Evolutionary conservation across 2,888 invertebrate genomes (phyloP).

Genomic region (Antheraea assamensis): DNA sequence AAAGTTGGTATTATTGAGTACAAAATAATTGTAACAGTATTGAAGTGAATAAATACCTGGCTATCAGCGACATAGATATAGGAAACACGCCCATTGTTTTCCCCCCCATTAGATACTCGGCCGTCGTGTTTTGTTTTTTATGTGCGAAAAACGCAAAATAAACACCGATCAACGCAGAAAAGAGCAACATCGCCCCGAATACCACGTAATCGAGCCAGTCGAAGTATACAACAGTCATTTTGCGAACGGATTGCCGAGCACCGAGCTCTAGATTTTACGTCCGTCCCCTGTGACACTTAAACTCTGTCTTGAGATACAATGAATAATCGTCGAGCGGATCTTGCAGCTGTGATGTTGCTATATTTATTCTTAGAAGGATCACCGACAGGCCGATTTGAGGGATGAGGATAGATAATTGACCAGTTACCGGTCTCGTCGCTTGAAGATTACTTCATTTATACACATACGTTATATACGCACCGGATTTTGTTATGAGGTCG

Average conservation of each 20-base stretch:
- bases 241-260: slow-evolving; percentile 33
- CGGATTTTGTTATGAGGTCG: background rate
- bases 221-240: slow-evolving; percentile 76
- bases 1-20: background rate
- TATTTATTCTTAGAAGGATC: slow-evolving; percentile 73
- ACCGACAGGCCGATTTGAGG: slow-evolving; percentile 57
- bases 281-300: slow-evolving; percentile 56
- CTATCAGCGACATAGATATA: slow-evolving; percentile 89
- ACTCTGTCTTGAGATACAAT: slow-evolving; percentile 64
- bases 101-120: slow-evolving; percentile 88
- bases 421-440: slow-evolving; percentile 55
- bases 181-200: slow-evolving; percentile 84
- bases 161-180: slow-evolving; percentile 86
- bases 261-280: slow-evolving; percentile 46
- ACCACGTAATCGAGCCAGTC: slow-evolving; percentile 85
- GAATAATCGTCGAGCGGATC: slow-evolving; percentile 62
- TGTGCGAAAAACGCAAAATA: slow-evolving; percentile 87
- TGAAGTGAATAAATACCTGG: slow-evolving; percentile 81
- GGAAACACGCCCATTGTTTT: slow-evolving; percentile 90
- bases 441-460: slow-evolving; percentile 25
- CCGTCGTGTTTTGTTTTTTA: slow-evolving; percentile 86
- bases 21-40: slow-evolving; percentile 2
- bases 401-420: slow-evolving; percentile 65
- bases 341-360: slow-evolving; percentile 56
- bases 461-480: slow-evolving; percentile 6